Evolutionary conservation across 2,888 invertebrate genomes (phyloP), one percentile per base, ranked within the genome.

Genomic region (Prosopocoilus inquinatus): DNA sequence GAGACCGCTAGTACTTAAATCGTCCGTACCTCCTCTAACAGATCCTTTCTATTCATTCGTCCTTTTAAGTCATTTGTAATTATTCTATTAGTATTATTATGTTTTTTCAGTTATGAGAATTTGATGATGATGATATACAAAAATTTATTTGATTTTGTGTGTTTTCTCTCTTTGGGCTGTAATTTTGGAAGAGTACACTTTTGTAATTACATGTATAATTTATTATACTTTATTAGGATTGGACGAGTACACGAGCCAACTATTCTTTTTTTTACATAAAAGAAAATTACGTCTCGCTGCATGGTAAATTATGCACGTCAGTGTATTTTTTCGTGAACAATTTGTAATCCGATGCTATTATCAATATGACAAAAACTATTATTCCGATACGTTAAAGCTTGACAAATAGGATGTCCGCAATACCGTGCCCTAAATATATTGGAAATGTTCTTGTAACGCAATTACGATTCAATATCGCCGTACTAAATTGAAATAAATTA

Each of bases 381-480:
- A 12, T 38, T 41, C 41, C 41, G 9, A 11, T 41, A 41, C 12
- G 16, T 41, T 11, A 1, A 1, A 41, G 13, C 16, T 41, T 41
- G 41, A 41, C 15, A 41, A 41, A 41, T 41, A 15, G 12, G 12
- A 15, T 41, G 41, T 41, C 41, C 3, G 41, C 41, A 13, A 15
- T 15, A 15, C 41, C 16, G 11, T 11, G 41, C 12, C 12, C 41
- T 41, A 41, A 41, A 41, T 41, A 16, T 41, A 41, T 16, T 41
- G 41, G 20, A 41, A 41, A 41, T 41, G 41, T 41, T 41, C 13
- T 41, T 41, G 41, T 50, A 59, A 59, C 45, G 38, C 55, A 57
- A 61, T 61, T 57, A 59, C 48, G 50, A 55, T 59, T 57, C 61
- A 61, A 61, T 61, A 59, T 50, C 55, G 44, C 13, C 47, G 41